Evolutionary conservation across 1,140 invertebrate species (phyloP).

Genomic region (Ephestia elutella): DNA sequence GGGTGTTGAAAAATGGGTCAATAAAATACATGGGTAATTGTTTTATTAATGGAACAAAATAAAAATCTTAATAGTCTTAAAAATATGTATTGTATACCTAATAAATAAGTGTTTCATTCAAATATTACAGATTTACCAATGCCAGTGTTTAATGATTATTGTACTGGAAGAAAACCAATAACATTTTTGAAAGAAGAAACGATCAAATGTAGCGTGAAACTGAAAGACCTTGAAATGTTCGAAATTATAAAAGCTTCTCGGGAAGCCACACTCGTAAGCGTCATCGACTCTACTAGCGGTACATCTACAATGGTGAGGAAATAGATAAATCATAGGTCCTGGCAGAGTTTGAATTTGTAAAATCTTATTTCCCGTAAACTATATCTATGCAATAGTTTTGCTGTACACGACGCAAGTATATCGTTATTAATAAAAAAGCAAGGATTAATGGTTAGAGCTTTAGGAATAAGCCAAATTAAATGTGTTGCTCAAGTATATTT

Average conservation of each 20-base stretch:
- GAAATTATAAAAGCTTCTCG: slow-evolving; percentile 35
- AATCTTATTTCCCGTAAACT: no score
- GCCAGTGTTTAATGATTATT: slow-evolving; percentile 46
- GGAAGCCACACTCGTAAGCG: slow-evolving; percentile 36
- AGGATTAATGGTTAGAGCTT: no score
- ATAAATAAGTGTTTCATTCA: slow-evolving; percentile 3
- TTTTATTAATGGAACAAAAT: background rate
- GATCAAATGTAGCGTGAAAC: slow-evolving; percentile 48
- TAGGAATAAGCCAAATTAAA: no score
- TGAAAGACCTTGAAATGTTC: slow-evolving; percentile 56
- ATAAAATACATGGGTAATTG: slow-evolving; percentile 38
- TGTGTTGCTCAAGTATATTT: no score
- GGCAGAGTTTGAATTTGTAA: background rate
- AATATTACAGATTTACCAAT: slow-evolving; percentile 44
- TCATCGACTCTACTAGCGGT: slow-evolving; percentile 28
- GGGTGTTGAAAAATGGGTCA: slow-evolving; percentile 38
- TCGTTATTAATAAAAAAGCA: no score
- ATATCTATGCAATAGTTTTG: no score
- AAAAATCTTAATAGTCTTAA: no score
- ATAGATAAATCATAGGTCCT: background rate
- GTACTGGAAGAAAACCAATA: slow-evolving; percentile 41
- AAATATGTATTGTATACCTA: no score
- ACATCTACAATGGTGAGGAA: slow-evolving; percentile 36
- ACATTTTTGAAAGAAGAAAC: slow-evolving; percentile 50
- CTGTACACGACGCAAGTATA: no score